Evolutionary conservation across 2,797 vertebrate genomes (phyloP), one percentile per base, ranked within the genome.

Genomic region (Cryptoblepharus egeriae): DNA sequence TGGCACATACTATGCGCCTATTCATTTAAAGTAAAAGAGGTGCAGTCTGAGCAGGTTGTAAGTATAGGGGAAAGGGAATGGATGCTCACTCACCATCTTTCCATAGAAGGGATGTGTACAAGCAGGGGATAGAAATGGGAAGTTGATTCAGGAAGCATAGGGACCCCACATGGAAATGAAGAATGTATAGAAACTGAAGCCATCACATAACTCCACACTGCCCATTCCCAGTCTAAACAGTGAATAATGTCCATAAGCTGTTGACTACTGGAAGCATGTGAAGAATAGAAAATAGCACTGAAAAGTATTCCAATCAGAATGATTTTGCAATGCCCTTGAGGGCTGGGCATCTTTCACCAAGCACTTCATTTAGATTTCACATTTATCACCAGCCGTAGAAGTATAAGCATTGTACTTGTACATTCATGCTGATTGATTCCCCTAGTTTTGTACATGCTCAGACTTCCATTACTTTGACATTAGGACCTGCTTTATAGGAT

Each of bases 151-250:
- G 39, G 39, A 4, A 42, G 57, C n/a, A 61, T 10, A 2, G 11
- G 26, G 24, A 67, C 63, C 60, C 22, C 37, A 67, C 30, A 60
- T 57, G 52, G 39, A 65, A 74, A 67, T 73, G 60, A 65, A 39
- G 15, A 22, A 11, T 26, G 10, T 22, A 42, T 42, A 9, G 68
- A 69, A 68, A 84, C 30, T 20, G 24, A 39, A 55, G 77, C 55
- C 15, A 61, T 76, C 4, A 5, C 58, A 67, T 39, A 69, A 13
- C 42, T 80, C 24, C 42, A 78, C 67, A 22, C 11, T 64, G 49
- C 79, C 82, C 39, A 71, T 79, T 65, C 63, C 35, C 42, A 72
- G 24, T 81, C 39, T 26, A 13, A 72, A 28, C 37, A 58, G 55
- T 15, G 28, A 35, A 35, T 32, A 80, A 42, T 70, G 39, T 37